Evolutionary conservation across 2,888 invertebrate genomes (phyloP), one percentile per base, ranked within the genome.

Genomic region (Meta bourneti): DNA sequence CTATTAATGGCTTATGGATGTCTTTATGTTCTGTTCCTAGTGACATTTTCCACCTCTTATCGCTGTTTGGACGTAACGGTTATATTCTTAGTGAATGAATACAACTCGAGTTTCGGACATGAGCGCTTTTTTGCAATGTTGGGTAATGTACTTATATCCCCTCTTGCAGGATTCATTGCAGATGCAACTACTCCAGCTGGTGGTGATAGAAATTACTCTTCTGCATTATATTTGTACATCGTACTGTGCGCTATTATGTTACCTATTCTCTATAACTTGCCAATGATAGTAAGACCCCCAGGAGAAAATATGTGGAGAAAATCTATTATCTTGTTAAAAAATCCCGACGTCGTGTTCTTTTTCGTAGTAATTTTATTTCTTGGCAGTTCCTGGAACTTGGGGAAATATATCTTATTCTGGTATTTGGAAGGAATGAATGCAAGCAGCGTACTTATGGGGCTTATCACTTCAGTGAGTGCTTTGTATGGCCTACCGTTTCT

Each of bases 351-450:
- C 74, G 96, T 97, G 69, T 95, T 97, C 79, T 98, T 98, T 94
- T 97, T 98, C 94, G 95, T 97, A 94, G 97, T 98, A 95, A 95
- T 98, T 77, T 97, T 97, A 94, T 96, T 97, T 20, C 95, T 98
- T 94, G 98, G 98, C 92, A 97, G 97, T 94, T 96, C 97, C 94
- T 98, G 97, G 97, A 98, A 98, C 61, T 98, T 98, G 95, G 97
- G 98, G 90, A 98, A 98, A 95, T 97, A 97, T 88, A 98, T 97
- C 95, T 95, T 98, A 71, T 98, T 98, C 95, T 96, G 98, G 94
- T 98, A 97, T 95, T 95, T 98, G 93, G 94, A 95, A 13, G 97
- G 97, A 95, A 95, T 98, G 93, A 97, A 97, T n/a, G 97, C 97
- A 82, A 97, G 97, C 0, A 97, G 97, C 95, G 97, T 97, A 94